Evolutionary conservation across 2,888 invertebrate species (phyloP), one percentile per base, ranked within the genome.

Genomic region (Sinodicranocentrus sp.): DNA sequence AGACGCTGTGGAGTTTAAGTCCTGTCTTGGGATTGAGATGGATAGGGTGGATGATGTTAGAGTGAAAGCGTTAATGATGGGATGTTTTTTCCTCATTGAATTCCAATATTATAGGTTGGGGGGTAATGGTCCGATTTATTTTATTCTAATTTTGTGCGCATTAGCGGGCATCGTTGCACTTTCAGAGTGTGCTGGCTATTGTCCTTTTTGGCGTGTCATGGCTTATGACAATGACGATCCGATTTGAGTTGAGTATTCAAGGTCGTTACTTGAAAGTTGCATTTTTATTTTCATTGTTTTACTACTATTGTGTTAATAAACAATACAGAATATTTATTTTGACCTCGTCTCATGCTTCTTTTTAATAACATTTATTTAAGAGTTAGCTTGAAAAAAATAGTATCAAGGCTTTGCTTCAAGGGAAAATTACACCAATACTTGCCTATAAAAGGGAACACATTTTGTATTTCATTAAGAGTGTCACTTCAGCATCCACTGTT

Each of bases 11-110:
- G 86, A 85, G n/a, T 85, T 84, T 33, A 61, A 72, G n/a, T 54
- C 25, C 0, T 72, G 82, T 43, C 52, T 73, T 13, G 86, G 86
- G 33, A 82, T 86, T 13, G 80, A 84, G 44, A 63, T 86, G 54
- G 73, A 84, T 19, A 65, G 76, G 2, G 71, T 54, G 59, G 80
- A 84, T 33, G 84, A 86, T 61, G 76, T 79, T 21, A 43, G 83
- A 25, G 83, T 84, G 10, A 86, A 86, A 59, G 84, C 84, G 5
- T 39, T 86, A 15, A 54, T 86, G n/a, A 48, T 86, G 2, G 86
- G 86, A 21, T 82, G 79, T n/a, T 86, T 76, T 28, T 86, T 86
- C 26, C 80, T 86, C 26, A 73, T 86, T 13, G 86, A 86, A 43
- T 86, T 80, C 19, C 86, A 86, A 25, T 86, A 86, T 21, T 86